Evolutionary conservation across 1,140 invertebrate species (phyloP).

Genomic region (Tetranychus cinnabarinus): DNA sequence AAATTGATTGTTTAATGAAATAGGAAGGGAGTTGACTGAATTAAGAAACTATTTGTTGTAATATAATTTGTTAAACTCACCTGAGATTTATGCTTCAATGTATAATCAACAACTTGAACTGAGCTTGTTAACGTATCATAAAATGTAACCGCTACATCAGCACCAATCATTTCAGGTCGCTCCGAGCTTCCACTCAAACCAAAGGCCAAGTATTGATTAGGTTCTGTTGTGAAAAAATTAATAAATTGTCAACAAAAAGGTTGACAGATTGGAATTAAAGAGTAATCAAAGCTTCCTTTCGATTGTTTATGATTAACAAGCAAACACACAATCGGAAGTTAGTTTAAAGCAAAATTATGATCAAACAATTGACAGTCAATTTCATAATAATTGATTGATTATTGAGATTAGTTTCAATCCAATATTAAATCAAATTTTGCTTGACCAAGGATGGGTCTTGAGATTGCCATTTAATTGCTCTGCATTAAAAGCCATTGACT

Average conservation of each 20-base stretch:
- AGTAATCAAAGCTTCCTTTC: background rate
- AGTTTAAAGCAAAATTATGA: no score
- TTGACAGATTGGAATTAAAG: background rate
- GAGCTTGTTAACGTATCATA: slow-evolving; percentile 50
- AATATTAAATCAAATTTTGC: no score
- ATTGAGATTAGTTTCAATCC: no score
- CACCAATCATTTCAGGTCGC: slow-evolving; percentile 52
- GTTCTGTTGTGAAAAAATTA: slow-evolving; percentile 21
- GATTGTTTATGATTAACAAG: no score
- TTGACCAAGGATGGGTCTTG: no score
- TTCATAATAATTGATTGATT: no score
- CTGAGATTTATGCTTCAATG: slow-evolving; percentile 13
- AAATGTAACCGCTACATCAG: slow-evolving; percentile 53
- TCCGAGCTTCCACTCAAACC: slow-evolving; percentile 48
- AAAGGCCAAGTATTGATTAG: slow-evolving; percentile 63
- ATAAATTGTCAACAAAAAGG: background rate
- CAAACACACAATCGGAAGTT: no score
- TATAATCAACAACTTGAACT: slow-evolving; percentile 13
- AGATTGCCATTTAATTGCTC: no score
- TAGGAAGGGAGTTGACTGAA: no score
- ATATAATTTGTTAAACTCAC: background rate
- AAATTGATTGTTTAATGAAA: no score
- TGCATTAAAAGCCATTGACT: slow-evolving; percentile 7
- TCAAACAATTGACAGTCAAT: no score
- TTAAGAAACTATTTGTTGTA: background rate